Percentiles rank a stretch among this genome's conserved stretches.
Conservation (phyloP, 2,888 invertebrate species). For the Eristalinus aeneus region DNA sequence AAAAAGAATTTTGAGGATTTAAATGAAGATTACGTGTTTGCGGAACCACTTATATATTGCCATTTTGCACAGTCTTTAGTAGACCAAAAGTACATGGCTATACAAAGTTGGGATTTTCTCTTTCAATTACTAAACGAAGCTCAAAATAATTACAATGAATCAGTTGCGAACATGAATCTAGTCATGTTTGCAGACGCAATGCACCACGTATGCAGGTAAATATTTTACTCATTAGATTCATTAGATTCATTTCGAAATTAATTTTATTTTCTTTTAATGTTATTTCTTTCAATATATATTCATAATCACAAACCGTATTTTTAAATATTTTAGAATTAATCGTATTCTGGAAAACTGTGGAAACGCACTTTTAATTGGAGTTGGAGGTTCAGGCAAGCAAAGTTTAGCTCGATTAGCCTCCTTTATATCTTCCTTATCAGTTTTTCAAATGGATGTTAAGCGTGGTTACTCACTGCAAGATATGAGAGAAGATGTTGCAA, state of each 20-base stretch:
- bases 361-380: constrained; percentile 96
- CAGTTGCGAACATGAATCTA: constrained; percentile 95
- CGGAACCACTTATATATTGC: constrained; percentile 91
- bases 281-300: no score
- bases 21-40: constrained; percentile 88
- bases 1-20: constrained; percentile 90
- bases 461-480: constrained; percentile 93
- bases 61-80: constrained; percentile 94
- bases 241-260: no score
- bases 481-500: constrained; percentile 87
- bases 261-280: no score
- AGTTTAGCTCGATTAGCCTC: constrained; percentile 93
- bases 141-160: constrained; percentile 92
- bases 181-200: constrained; percentile 98
- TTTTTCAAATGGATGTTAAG: constrained; percentile 94
- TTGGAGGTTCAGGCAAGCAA: constrained; percentile 97
- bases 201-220: constrained; percentile 91
- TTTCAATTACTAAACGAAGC: constrained; percentile 90
- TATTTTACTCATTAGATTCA: no score
- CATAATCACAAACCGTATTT: background rate
- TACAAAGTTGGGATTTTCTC: constrained; percentile 87
- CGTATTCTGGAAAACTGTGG: constrained; percentile 96
- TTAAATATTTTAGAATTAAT: constrained; percentile 85
- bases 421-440: constrained; percentile 94
- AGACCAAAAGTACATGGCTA: constrained; percentile 91